A percentile compares a stretch with the other conserved stretches of the same genome.
phyloP scores from a whole-genome alignment of 92 coral and sea anemone genomes.

The Paragorgia papillata region DNA sequence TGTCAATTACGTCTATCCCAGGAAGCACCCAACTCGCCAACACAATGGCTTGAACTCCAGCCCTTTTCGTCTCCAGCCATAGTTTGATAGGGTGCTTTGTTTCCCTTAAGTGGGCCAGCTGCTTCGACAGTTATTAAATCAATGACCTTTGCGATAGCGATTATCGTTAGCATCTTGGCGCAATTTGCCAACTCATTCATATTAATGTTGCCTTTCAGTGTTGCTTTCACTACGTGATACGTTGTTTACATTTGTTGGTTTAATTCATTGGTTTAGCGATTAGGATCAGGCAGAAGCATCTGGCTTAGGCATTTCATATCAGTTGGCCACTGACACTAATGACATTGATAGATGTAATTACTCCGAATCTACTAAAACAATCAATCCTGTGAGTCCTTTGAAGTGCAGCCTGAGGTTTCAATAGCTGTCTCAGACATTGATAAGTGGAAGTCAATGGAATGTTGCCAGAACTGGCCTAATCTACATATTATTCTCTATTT shows the following conservation, averaged over 20 bases:
- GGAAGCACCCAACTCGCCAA: constrained; percentile 7
- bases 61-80: not conserved
- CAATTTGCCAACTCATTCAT: constrained; percentile 18
- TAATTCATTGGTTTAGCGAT: constrained; percentile 9
- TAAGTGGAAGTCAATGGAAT: not conserved
- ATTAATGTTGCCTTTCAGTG: constrained; percentile 15
- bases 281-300: not conserved
- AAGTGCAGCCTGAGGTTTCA: not conserved
- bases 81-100: constrained; percentile 1
- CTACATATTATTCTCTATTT: no score
- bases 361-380: constrained; percentile 6
- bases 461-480: not conserved
- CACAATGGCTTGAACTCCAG: constrained; percentile 4
- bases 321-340: constrained; percentile 11
- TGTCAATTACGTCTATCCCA: not conserved
- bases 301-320: not conserved
- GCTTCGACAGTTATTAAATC: constrained; percentile 9
- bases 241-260: constrained; percentile 24
- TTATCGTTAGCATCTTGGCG: constrained; percentile 26
- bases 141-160: constrained; percentile 8
- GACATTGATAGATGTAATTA: constrained; percentile 29
- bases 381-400: constrained; percentile 2
- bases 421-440: not conserved
- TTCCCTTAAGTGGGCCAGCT: constrained; percentile 14
- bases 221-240: not conserved